Evolutionary conservation across 2,113 vertebrate genomes (phyloP).

Genomic region (Delphinus delphis): DNA sequence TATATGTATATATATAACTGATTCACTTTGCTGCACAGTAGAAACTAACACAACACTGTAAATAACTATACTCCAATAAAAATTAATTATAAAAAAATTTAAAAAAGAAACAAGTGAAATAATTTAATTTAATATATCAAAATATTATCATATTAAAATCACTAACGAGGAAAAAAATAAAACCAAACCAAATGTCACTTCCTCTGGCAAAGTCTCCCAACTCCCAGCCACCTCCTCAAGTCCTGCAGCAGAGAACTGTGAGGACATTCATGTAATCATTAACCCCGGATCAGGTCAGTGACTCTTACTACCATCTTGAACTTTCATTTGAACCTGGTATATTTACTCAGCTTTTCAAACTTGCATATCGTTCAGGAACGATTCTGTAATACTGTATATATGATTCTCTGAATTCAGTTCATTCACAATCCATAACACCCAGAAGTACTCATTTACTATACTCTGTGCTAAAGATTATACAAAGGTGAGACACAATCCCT

Average conservation of each 20-base stretch:
- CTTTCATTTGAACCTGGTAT: neutral
- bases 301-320: neutral
- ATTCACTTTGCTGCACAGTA: neutral
- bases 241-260: neutral
- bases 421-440: neutral
- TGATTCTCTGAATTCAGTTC: neutral
- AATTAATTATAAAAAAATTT: too few species aligned
- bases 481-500: neutral
- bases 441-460: neutral
- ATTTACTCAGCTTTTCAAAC: neutral
- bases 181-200: neutral
- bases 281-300: too few species aligned
- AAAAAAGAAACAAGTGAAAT: too few species aligned
- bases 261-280: neutral
- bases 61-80: neutral
- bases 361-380: neutral
- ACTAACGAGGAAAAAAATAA: neutral
- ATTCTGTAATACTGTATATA: neutral
- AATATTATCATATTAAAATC: too few species aligned
- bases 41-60: neutral
- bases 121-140: too few species aligned
- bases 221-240: neutral
- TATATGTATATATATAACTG: neutral
- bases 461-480: neutral
- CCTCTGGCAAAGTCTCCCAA: neutral